phyloP scores from a whole-genome alignment of 35 echinoderm and acorn worm species.

The Apostichopus japonicus region DNA sequence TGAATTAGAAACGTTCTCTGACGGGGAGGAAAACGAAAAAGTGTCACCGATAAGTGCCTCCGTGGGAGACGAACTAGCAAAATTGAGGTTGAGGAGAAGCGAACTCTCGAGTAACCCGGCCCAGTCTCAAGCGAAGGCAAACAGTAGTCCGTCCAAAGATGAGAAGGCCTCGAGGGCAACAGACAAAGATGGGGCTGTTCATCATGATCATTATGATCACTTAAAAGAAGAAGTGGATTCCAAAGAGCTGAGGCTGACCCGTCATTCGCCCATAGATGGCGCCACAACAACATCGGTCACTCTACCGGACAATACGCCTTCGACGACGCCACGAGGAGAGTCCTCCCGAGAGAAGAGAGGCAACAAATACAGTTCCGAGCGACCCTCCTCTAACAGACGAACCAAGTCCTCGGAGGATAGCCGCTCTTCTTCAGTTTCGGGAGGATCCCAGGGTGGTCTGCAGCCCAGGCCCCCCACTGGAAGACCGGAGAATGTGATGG shows the following conservation, averaged over 20 bases:
- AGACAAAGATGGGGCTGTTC: background rate
- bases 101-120: slow-evolving; percentile 2
- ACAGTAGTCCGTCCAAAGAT: slow-evolving; percentile 15
- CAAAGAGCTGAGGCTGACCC: slow-evolving; percentile 3
- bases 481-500: slow-evolving; percentile 76
- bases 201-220: slow-evolving; percentile 25
- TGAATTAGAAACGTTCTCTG: slow-evolving; percentile 46
- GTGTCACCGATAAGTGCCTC: background rate
- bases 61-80: background rate
- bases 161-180: background rate
- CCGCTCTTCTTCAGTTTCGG: slow-evolving; percentile 81
- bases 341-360: background rate
- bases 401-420: slow-evolving; percentile 73
- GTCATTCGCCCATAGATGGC: slow-evolving; percentile 21
- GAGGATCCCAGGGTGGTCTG: slow-evolving; percentile 76
- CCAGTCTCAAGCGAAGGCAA: slow-evolving; percentile 6
- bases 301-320: slow-evolving; percentile 70
- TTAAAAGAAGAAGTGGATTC: slow-evolving; percentile 14
- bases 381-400: background rate
- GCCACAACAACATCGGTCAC: slow-evolving; percentile 76
- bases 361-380: background rate
- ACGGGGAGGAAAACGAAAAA: slow-evolving; percentile 22
- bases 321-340: slow-evolving; percentile 39
- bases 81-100: background rate
- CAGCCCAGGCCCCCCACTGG: slow-evolving; percentile 69